A percentile compares a stretch with the other conserved stretches of the same genome.
Evolutionary conservation across 1,140 invertebrate species (phyloP).

Genomic region (Dermatophagoides farinae): DNA sequence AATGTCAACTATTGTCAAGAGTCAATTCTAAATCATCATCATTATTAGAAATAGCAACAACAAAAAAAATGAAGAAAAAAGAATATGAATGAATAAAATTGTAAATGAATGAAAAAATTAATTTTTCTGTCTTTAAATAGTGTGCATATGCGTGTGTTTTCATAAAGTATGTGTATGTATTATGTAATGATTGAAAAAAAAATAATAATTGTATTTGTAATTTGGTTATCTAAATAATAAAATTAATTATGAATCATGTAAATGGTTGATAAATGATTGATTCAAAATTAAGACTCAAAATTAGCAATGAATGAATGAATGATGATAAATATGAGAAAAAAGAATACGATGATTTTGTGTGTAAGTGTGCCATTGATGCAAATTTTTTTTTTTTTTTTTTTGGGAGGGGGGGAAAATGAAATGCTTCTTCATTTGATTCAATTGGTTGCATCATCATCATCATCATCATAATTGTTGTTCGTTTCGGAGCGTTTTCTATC

Average conservation of each 20-base stretch:
- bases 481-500: not conserved
- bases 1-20: slow-evolving; percentile 50
- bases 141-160: not conserved
- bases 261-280: too few species aligned
- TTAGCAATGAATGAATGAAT: not conserved
- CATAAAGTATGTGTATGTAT: too few species aligned
- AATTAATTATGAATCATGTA: too few species aligned
- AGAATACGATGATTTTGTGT: not conserved
- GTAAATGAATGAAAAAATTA: not conserved
- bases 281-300: too few species aligned
- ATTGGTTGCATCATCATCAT: not conserved
- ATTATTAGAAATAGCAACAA: too few species aligned
- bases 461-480: not conserved
- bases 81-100: not conserved
- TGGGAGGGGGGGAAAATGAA: too few species aligned
- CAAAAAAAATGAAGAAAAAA: not conserved
- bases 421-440: not conserved
- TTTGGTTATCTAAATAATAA: too few species aligned
- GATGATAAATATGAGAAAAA: too few species aligned
- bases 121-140: not conserved
- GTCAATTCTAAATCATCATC: not conserved
- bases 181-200: too few species aligned
- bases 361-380: not conserved
- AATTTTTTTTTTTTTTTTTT: too few species aligned
- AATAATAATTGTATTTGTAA: too few species aligned